A percentile compares a stretch with the other conserved stretches of the same genome.
Conservation (phyloP, 2,113 vertebrate species). For the Oncorhynchus nerka region DNA sequence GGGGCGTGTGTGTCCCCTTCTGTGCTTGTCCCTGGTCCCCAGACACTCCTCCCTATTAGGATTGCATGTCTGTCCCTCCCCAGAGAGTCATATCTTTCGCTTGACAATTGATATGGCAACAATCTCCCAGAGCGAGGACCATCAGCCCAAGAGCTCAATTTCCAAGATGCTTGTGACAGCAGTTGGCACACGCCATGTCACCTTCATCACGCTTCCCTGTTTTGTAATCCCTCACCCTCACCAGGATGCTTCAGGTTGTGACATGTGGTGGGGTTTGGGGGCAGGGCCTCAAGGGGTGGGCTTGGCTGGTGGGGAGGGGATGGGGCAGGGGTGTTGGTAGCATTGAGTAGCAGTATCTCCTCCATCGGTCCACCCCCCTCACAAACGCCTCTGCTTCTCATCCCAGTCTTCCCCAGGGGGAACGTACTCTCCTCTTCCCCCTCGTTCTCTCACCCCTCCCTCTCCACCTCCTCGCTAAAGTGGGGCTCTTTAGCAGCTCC, state of each 20-base stretch:
- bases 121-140: constrained; percentile 41
- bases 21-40: constrained; percentile 40
- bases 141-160: constrained; percentile 44
- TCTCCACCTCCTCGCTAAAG: constrained; percentile 55
- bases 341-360: constrained; percentile 52
- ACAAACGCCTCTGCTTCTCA: not conserved
- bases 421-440: constrained; percentile 35
- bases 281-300: constrained; percentile 43
- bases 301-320: constrained; percentile 31
- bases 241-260: constrained; percentile 48
- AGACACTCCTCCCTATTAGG: constrained; percentile 53
- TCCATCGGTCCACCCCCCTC: not conserved
- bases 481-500: constrained; percentile 69
- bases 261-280: constrained; percentile 48
- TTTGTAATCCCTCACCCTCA: constrained; percentile 27
- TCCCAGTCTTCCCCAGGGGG: constrained; percentile 42
- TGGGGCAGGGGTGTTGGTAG: constrained; percentile 43
- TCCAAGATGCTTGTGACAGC: constrained; percentile 71
- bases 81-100: constrained; percentile 62
- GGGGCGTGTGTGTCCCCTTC: constrained; percentile 28
- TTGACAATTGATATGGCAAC: constrained; percentile 74
- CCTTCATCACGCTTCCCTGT: constrained; percentile 32
- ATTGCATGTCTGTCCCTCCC: constrained; percentile 29
- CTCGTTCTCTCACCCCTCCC: constrained; percentile 26
- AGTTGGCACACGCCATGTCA: constrained; percentile 74